Conservation (phyloP, 2,888 invertebrate genomes). For the Merodon equestris region DNA sequence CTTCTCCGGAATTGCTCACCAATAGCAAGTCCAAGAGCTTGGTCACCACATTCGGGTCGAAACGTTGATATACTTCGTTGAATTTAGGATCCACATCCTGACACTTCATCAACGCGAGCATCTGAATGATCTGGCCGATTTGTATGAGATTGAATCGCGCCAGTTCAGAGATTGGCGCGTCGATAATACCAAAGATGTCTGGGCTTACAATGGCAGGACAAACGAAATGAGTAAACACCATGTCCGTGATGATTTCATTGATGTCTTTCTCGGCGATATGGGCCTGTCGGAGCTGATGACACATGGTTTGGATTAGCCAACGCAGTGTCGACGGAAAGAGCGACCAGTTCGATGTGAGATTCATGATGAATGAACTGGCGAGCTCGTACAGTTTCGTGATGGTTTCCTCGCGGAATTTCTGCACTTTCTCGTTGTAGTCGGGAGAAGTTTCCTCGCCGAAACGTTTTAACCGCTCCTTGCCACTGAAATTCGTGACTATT, state of each 20-base stretch:
- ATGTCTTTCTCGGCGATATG: constrained; percentile 76
- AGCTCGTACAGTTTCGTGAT: constrained; percentile 89
- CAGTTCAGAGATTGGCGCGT: constrained; percentile 93
- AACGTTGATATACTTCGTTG: constrained; percentile 87
- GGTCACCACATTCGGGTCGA: constrained; percentile 89
- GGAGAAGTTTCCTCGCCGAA: constrained; percentile 88
- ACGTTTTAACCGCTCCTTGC: constrained; percentile 81
- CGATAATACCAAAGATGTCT: constrained; percentile 95
- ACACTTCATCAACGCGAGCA: constrained; percentile 90
- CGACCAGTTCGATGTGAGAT: constrained; percentile 90
- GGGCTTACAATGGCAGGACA: constrained; percentile 98
- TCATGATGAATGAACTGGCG: constrained; percentile 89
- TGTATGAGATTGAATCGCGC: constrained; percentile 94
- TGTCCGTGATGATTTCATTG: constrained; percentile 90
- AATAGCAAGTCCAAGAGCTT: constrained; percentile 86
- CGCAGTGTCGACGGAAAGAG: constrained; percentile 94
- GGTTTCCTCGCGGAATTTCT: constrained; percentile 88
- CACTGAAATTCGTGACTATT: constrained; percentile 79
- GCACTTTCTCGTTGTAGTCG: constrained; percentile 86
- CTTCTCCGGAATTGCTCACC: constrained; percentile 78
- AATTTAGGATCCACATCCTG: constrained; percentile 86
- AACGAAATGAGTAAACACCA: constrained; percentile 95
- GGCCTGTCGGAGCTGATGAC: constrained; percentile 83
- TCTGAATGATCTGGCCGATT: constrained; percentile 95
- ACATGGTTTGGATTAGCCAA: constrained; percentile 94